phyloP scores from a whole-genome alignment of 2,113 vertebrate genomes.

The Mormoops blainvillei region DNA sequence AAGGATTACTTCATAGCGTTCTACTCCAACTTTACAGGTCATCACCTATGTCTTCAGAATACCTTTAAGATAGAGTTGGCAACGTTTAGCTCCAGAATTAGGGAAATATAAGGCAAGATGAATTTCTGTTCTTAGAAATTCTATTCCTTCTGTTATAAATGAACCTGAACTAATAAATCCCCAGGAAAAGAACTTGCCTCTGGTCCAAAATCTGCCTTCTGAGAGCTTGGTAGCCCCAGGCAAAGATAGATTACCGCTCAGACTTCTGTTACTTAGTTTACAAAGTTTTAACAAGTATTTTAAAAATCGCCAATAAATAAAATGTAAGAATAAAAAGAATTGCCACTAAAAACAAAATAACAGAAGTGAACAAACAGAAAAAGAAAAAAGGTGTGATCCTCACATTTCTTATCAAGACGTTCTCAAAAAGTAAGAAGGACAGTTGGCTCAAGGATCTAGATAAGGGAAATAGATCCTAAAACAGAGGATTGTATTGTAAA shows the following conservation, averaged over 20 bases:
- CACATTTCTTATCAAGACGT: conserved; percentile 34
- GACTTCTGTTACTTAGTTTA: conserved; percentile 42
- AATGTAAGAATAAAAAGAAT: too few species aligned
- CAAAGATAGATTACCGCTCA: neutral
- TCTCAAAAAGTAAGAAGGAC: neutral
- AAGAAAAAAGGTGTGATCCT: neutral
- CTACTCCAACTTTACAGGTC: neutral
- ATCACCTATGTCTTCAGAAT: conserved; percentile 12
- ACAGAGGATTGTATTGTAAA: neutral
- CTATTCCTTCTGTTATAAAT: neutral
- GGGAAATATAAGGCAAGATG: neutral
- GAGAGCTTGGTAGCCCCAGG: neutral
- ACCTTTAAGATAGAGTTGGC: neutral
- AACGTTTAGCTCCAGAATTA: conserved; percentile 21
- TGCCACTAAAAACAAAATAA: conserved; percentile 14
- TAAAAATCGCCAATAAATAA: conserved; percentile 1
- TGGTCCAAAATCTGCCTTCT: neutral
- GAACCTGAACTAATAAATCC: conserved; percentile 8
- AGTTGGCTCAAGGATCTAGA: neutral
- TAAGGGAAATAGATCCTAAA: neutral
- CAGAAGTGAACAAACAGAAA: neutral
- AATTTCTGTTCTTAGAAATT: conserved; percentile 15
- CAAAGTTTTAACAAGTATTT: neutral
- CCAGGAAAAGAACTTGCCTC: neutral
- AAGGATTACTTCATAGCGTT: neutral